Evolutionary conservation across 2,888 invertebrate genomes (phyloP), one percentile per base, ranked within the genome.

Genomic region (Allygus modestus): DNA sequence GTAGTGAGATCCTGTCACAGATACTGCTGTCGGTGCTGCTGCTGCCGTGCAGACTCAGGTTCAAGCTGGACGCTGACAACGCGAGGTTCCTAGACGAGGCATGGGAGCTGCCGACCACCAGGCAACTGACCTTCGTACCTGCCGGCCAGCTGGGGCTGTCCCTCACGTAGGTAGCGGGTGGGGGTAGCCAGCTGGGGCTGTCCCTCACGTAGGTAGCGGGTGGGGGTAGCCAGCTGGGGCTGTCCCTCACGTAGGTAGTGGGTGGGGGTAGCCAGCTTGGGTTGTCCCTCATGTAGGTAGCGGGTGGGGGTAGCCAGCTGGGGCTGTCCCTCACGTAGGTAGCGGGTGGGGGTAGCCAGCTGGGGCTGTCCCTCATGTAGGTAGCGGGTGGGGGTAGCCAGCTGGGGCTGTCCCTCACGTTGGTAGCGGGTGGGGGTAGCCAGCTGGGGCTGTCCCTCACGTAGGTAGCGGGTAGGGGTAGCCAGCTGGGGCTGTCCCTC

Each of bases 1-100:
- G 94, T 11, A 92, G 94, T 90, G 94, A 94, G 89, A 94, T 94
- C 87, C 88, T 94, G 31, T 90, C 91, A 0, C 92, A 93, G 89
- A 93, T 94, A 88, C 90, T 93, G 83, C 88, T 93, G 83, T 93
- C 93, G 0, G 92, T 93, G 23, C 88, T 93, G 46, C 88, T 92
- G 77, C 93, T 93, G 89, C 90, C 92, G 83, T 90, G 91, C 84
- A 91, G 90, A 86, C 89, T 93, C 82, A 90, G 90, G 77, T 94
- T 93, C 88, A 90, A 90, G 84, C 89, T 93, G 82, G 91, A 93
- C 88, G 88, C 93, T 58, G 89, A 91, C 87, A 94, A 94, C 89
- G 90, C 92, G 1, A 91, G 92, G 84, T 94, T 94, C 88, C 89
- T 94, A 86, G 94, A 94, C 89, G 91, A 92, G 75, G 92, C 93